Conservation (phyloP, 2,888 invertebrate species). For the Sphaerophoria taeniata region DNA sequence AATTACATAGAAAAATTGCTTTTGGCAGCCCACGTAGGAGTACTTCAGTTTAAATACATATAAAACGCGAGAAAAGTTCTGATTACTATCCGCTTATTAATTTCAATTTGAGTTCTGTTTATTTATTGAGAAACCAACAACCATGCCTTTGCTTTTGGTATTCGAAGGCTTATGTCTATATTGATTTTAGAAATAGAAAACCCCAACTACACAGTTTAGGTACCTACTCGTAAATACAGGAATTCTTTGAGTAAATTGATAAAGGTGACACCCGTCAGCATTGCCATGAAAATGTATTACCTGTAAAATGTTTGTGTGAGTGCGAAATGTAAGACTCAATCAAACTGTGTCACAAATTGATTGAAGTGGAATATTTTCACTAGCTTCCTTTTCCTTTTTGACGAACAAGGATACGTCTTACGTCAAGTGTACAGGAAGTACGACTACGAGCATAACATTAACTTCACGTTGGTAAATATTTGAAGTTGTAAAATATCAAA, state of each 20-base stretch:
- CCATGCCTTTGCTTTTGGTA: neutral
- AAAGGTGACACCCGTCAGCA: conserved; percentile 9
- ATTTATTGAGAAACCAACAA: conserved; percentile 8
- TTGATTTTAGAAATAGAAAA: too few species aligned
- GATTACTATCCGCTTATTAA: conserved; percentile 12
- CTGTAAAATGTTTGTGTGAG: neutral
- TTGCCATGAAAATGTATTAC: neutral
- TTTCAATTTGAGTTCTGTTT: conserved; percentile 23
- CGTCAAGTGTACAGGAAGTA: neutral
- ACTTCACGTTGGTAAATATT: conserved; percentile 15
- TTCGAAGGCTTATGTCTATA: too few species aligned
- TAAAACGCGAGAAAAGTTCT: neutral
- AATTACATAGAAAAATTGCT: neutral
- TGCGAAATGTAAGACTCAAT: conserved; percentile 30
- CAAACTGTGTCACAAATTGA: conserved; percentile 40
- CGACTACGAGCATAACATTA: neutral
- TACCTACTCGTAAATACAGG: neutral
- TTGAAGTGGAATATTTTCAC: conserved; percentile 33
- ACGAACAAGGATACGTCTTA: neutral
- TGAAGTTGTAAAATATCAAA: conserved; percentile 7
- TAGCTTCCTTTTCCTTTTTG: neutral
- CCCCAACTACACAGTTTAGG: neutral
- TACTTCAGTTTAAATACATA: neutral
- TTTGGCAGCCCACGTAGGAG: neutral
- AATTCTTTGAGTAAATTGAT: conserved; percentile 6